These are phyloP conservation scores for Phrynocephalus versicolor DNA, from an alignment of 2,113 vertebrate species.

Conservation along the genomic window DNA sequence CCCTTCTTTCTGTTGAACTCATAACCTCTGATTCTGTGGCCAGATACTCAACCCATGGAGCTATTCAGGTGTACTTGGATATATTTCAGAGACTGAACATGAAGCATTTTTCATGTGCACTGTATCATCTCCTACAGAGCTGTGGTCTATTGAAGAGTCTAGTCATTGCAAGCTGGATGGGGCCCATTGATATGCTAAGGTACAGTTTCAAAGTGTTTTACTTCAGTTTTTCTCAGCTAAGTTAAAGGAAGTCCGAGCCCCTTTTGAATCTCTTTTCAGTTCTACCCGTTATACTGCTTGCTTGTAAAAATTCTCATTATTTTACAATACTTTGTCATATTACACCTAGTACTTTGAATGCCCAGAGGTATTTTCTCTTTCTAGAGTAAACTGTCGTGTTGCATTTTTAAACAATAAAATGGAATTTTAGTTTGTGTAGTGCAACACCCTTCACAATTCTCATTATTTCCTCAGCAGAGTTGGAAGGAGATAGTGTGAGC, in stretches of 20 bases:
- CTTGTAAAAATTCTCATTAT: fast-evolving
- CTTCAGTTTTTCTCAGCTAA: neutral
- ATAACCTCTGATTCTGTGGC: no score
- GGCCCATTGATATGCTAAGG: neutral
- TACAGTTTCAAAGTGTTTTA: no score
- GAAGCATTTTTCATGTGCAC: neutral
- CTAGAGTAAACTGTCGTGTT: neutral
- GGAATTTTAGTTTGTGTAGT: neutral
- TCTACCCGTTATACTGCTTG: neutral
- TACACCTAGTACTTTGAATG: neutral
- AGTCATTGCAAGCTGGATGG: neutral
- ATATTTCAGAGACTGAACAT: neutral
- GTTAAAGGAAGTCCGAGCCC: neutral
- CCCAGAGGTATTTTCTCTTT: neutral
- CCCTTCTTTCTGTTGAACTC: no score
- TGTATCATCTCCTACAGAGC: neutral
- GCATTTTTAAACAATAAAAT: neutral
- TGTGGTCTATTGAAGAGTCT: neutral
- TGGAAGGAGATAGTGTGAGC: neutral
- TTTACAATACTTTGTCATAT: fast-evolving
- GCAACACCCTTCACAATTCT: neutral
- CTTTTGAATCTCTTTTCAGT: neutral
- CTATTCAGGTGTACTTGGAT: neutral
- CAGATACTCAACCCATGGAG: no score
- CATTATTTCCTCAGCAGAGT: neutral